Evolutionary conservation across 2,797 vertebrate genomes (phyloP).

Genomic region (Etheostoma perlongum): DNA sequence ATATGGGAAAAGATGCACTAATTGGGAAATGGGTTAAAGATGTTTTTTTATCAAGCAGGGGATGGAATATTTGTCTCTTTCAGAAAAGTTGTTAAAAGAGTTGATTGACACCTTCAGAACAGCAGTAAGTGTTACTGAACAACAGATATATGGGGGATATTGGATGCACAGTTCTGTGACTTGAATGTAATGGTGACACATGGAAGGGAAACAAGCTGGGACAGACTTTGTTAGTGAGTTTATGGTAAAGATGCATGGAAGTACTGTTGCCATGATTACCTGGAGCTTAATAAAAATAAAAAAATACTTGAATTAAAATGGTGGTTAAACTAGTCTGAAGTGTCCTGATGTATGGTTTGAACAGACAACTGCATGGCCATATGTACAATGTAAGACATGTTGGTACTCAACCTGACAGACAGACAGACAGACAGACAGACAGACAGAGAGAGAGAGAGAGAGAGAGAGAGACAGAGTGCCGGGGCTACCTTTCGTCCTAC

Average conservation of each 20-base stretch:
- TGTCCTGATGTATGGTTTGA: background rate
- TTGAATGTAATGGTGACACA: background rate
- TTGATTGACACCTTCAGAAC: background rate
- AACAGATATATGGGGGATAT: background rate
- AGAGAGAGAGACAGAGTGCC: constrained; percentile 18
- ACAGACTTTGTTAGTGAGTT: background rate
- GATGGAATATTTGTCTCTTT: too few species aligned
- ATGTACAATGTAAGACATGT: constrained; percentile 8
- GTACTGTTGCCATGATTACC: constrained; percentile 1
- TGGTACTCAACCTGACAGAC: background rate
- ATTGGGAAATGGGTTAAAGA: background rate
- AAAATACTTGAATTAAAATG: background rate
- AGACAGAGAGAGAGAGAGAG: constrained; percentile 3
- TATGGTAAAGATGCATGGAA: background rate
- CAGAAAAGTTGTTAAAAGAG: background rate
- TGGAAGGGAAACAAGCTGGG: too few species aligned
- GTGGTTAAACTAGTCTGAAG: background rate
- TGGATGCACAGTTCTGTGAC: background rate
- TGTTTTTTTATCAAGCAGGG: background rate
- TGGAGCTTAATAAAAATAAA: background rate
- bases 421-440: constrained; percentile 4
- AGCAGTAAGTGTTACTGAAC: background rate
- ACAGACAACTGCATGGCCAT: constrained; percentile 1
- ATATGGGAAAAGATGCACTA: too few species aligned
- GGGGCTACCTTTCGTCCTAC: constrained; percentile 53